These are phyloP conservation scores for Caenorhabditis sp. DNA, from an alignment of 2,888 invertebrate species.

Conservation along the genomic window DNA sequence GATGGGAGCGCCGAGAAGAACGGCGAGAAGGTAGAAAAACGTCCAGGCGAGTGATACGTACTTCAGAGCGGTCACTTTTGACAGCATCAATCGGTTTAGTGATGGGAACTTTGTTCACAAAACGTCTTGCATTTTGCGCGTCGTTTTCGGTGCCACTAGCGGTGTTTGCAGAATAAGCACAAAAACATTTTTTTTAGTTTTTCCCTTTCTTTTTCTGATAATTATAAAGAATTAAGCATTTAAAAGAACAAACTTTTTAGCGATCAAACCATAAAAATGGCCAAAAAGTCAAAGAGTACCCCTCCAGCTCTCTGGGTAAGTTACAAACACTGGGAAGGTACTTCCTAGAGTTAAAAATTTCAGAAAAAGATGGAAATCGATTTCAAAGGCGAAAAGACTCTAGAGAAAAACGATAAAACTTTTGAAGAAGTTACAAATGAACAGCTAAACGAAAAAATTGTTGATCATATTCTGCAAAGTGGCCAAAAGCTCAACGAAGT, in stretches of 20 bases:
- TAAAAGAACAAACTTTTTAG: too few relatives aligned
- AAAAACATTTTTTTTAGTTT: too few relatives aligned
- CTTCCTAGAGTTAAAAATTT: not conserved
- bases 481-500: not conserved
- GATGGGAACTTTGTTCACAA: too few relatives aligned
- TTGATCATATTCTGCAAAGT: not conserved
- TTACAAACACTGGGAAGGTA: not conserved
- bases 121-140: conserved; percentile 19
- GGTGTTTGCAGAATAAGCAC: too few relatives aligned
- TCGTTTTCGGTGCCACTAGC: conserved; percentile 4
- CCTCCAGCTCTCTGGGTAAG: conserved; percentile 7
- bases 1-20: conserved; percentile 70
- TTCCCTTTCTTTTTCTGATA: too few relatives aligned
- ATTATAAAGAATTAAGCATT: too few relatives aligned
- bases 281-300: conserved; percentile 3
- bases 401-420: not conserved
- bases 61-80: conserved; percentile 1
- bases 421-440: conserved; percentile 1
- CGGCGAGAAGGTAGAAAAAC: conserved; percentile 50
- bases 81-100: conserved; percentile 11
- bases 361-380: conserved; percentile 15
- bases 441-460: not conserved
- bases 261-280: too few relatives aligned
- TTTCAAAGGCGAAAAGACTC: not conserved
- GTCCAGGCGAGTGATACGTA: conserved; percentile 36